These are phyloP conservation scores for Drosophila nebulosa DNA, from an alignment of 1,140 invertebrate species.

Conservation along the genomic window DNA sequence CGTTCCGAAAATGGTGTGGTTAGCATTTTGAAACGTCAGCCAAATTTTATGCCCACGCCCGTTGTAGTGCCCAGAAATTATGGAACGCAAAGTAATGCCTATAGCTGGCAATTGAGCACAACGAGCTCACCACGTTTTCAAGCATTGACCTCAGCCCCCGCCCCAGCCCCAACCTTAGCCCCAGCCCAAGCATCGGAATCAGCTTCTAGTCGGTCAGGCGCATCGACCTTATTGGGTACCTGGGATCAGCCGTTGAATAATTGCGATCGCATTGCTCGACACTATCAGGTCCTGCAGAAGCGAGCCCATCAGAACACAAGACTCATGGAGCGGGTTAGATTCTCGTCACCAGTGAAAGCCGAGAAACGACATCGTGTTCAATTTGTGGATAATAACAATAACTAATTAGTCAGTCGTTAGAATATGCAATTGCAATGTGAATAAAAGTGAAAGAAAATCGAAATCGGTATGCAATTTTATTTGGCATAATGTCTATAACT, in stretches of 20 bases:
- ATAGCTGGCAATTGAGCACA: conserved; percentile 24
- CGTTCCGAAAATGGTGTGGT: neutral
- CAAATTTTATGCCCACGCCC: neutral
- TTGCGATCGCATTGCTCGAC: neutral
- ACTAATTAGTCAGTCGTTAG: neutral
- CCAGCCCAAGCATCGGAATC: no score
- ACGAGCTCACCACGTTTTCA: neutral
- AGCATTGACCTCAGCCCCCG: neutral
- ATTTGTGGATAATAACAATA: neutral
- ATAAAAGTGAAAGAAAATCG: neutral
- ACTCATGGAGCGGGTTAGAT: neutral
- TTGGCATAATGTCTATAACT: no score
- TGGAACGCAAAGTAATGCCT: conserved; percentile 16
- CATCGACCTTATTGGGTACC: no score
- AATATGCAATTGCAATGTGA: neutral
- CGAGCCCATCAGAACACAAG: neutral
- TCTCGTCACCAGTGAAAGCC: neutral
- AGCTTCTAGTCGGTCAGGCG: no score
- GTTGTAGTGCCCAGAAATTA: neutral
- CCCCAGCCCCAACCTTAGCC: neutral
- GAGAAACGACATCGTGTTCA: neutral
- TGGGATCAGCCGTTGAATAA: neutral
- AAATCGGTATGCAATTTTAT: no score
- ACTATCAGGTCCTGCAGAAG: conserved; percentile 31
- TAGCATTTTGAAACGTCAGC: neutral